Percentiles rank a stretch among this genome's conserved stretches.
phyloP scores from a whole-genome alignment of 2,888 invertebrate species.

The Temnothorax rugatulus region DNA sequence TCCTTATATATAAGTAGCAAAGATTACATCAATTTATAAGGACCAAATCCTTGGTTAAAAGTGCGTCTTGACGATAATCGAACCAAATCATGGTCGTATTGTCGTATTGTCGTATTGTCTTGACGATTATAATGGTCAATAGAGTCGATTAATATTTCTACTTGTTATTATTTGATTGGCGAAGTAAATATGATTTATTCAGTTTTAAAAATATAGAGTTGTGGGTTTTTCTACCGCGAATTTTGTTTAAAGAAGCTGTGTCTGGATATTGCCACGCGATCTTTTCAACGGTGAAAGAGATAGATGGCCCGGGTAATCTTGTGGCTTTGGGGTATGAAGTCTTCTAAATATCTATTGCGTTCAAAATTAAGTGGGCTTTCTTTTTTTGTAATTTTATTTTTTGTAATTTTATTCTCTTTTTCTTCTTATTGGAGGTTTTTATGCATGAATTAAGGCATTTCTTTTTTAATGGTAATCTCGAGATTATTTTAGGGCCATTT shows the following conservation, averaged over 20 bases:
- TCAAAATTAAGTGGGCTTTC: neutral
- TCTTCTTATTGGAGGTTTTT: neutral
- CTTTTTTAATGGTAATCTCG: neutral
- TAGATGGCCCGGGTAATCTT: neutral
- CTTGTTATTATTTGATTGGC: too few relatives aligned
- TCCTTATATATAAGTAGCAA: too few relatives aligned
- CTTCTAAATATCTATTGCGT: neutral
- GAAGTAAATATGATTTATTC: too few relatives aligned
- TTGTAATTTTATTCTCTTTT: neutral
- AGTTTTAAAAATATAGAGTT: constrained; percentile 7
- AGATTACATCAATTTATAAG: too few relatives aligned
- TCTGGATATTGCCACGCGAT: neutral
- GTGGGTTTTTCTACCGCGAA: neutral
- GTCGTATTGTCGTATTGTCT: too few relatives aligned
- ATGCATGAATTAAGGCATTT: neutral
- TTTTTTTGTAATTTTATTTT: neutral
- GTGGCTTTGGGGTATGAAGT: neutral
- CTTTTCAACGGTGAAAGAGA: neutral
- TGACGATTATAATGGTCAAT: too few relatives aligned
- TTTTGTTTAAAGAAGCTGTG: neutral
- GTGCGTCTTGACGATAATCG: too few relatives aligned
- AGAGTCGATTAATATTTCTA: too few relatives aligned
- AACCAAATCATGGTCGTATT: too few relatives aligned
- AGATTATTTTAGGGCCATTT: neutral
- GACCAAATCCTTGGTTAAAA: too few relatives aligned